Percentiles rank a stretch among this genome's conserved stretches.
These are phyloP conservation scores for Epistrophella euchroma DNA, from an alignment of 2,888 invertebrate species.

Conservation along the genomic window DNA sequence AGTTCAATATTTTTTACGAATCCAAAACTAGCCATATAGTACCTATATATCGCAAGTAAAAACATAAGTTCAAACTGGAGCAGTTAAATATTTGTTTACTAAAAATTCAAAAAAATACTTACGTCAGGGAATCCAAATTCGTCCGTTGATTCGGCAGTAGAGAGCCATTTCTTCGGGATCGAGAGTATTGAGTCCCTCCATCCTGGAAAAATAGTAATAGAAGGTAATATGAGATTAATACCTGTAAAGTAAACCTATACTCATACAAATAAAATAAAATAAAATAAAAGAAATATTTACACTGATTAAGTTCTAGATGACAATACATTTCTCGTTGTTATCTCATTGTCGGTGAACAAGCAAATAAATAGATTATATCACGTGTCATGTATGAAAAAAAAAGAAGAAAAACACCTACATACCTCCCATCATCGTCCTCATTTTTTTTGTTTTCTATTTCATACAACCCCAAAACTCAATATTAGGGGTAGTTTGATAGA, in stretches of 20 bases:
- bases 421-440: constrained; percentile 2
- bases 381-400: constrained; percentile 59
- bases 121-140: constrained; percentile 84
- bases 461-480: constrained; percentile 12
- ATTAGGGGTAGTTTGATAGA: constrained; percentile 65
- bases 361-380: constrained; percentile 71
- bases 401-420: constrained; percentile 25
- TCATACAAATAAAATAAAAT: background rate
- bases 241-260: background rate
- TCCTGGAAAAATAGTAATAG: constrained; percentile 84
- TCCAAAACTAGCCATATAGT: too few species aligned
- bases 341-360: constrained; percentile 17
- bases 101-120: constrained; percentile 77
- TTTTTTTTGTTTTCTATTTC: constrained; percentile 34
- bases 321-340: constrained; percentile 43
- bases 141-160: constrained; percentile 83
- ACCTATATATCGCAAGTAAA: too few species aligned
- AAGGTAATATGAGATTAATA: constrained; percentile 16
- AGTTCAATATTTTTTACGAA: too few species aligned
- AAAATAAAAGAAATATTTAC: constrained; percentile 33
- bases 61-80: too few species aligned
- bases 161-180: constrained; percentile 89
- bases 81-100: too few species aligned
- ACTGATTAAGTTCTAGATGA: constrained; percentile 58
- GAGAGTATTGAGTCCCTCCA: constrained; percentile 90